Conservation (phyloP, 2,797 vertebrate genomes). For the Mormyrus proboscirostris region DNA sequence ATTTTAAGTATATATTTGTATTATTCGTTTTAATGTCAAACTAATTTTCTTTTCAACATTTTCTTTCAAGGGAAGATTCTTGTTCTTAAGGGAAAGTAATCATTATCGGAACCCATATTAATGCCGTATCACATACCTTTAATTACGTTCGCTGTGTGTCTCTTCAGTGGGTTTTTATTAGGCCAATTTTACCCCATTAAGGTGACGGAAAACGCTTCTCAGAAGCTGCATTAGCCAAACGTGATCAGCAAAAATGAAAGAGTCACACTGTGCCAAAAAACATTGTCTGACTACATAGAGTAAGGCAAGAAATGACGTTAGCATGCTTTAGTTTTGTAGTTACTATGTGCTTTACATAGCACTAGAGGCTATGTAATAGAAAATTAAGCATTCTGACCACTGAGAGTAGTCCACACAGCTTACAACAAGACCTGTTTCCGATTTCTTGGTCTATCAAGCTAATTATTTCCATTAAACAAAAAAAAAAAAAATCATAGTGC, state of each 20-base stretch:
- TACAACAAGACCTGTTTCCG: neutral
- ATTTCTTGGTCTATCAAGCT: neutral
- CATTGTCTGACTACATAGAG: slow-evolving; percentile 5
- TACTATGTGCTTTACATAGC: neutral
- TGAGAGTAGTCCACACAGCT: neutral
- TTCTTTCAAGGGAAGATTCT: slow-evolving; percentile 9
- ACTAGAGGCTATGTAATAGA: neutral
- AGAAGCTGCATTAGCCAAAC: slow-evolving; percentile 26
- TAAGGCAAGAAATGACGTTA: neutral
- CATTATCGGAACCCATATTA: slow-evolving; percentile 1
- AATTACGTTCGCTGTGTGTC: slow-evolving; percentile 14
- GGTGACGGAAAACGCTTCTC: slow-evolving; percentile 43
- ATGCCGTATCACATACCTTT: slow-evolving; percentile 6
- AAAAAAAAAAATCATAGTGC: neutral
- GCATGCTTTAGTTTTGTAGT: neutral
- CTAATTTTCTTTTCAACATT: slow-evolving; percentile 8
- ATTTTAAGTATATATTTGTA: slow-evolving; percentile 22
- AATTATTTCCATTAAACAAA: neutral
- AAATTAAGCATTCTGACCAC: neutral
- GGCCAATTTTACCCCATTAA: slow-evolving; percentile 17
- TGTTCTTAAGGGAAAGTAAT: slow-evolving; percentile 12
- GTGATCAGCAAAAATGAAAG: neutral
- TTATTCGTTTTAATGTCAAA: slow-evolving; percentile 15
- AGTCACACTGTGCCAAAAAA: neutral
- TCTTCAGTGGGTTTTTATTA: neutral